Conservation (phyloP, 2,113 vertebrate species). For the Alaudala cheleensis region DNA sequence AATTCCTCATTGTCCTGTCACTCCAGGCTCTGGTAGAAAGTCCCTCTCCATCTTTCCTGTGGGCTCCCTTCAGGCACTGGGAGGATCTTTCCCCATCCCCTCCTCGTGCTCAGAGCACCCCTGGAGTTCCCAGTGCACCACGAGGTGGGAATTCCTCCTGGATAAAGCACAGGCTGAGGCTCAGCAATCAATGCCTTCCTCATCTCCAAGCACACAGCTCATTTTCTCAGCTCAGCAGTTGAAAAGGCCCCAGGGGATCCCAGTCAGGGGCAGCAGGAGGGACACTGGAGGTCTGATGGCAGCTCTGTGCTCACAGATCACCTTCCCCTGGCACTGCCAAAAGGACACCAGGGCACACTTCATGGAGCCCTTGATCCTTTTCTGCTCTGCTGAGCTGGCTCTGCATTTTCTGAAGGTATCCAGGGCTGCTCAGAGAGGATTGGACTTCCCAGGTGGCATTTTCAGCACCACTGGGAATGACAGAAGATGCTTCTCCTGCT, state of each 20-base stretch:
- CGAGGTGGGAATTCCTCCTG: neutral
- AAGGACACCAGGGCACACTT: neutral
- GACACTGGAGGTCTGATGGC: neutral
- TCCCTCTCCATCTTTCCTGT: neutral
- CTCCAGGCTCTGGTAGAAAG: neutral
- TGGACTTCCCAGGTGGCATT: neutral
- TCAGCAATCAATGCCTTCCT: neutral
- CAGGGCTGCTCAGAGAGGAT: neutral
- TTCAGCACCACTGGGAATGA: neutral
- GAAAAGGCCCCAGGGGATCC: neutral
- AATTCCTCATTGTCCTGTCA: neutral
- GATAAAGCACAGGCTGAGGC: neutral
- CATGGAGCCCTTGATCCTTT: neutral
- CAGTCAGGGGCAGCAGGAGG: neutral
- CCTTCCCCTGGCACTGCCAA: neutral
- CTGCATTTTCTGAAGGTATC: neutral
- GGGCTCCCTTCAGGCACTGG: neutral
- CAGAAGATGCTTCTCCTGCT: neutral
- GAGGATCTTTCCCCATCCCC: fast-evolving
- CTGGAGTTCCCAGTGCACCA: neutral
- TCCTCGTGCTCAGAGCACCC: fast-evolving
- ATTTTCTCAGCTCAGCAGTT: neutral
- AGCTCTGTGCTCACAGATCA: neutral
- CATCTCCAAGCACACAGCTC: neutral
- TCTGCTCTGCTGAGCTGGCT: neutral